Evolutionary conservation across 2,113 vertebrate genomes (phyloP).

Genomic region (Rhinoptilus africanus): DNA sequence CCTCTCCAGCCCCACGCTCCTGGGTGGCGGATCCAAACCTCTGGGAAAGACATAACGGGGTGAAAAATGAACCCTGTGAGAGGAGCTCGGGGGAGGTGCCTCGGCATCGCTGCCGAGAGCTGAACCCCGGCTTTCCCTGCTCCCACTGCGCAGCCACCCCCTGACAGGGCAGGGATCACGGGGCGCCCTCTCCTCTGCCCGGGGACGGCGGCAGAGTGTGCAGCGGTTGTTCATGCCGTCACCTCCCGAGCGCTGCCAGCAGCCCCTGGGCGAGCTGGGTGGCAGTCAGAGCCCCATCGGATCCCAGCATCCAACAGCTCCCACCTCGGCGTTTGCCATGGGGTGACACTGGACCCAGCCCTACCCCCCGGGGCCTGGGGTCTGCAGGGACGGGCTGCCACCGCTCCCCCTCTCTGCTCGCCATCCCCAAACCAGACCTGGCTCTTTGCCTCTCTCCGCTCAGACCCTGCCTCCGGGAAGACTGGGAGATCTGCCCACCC

Average conservation of each 20-base stretch:
- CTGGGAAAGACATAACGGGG: not conserved
- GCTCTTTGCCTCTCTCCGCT: not conserved
- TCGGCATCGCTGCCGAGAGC: not conserved
- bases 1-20: not conserved
- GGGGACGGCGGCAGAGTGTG: not conserved
- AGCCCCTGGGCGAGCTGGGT: not conserved
- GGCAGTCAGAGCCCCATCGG: not conserved
- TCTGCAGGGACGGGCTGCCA: not conserved
- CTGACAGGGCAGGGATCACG: rapidly evolving
- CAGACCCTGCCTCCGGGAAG: not conserved
- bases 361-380: not conserved
- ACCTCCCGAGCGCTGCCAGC: not conserved
- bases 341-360: not conserved
- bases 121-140: not conserved
- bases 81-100: not conserved
- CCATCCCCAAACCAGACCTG: rapidly evolving
- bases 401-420: not conserved
- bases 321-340: rapidly evolving
- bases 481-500: not conserved
- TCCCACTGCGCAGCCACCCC: not conserved
- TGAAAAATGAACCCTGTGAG: not conserved
- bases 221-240: not conserved
- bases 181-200: not conserved
- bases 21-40: not conserved
- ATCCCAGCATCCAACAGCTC: not conserved